Conservation (phyloP, 2,888 invertebrate genomes). For the Strigamia transsilvanica region DNA sequence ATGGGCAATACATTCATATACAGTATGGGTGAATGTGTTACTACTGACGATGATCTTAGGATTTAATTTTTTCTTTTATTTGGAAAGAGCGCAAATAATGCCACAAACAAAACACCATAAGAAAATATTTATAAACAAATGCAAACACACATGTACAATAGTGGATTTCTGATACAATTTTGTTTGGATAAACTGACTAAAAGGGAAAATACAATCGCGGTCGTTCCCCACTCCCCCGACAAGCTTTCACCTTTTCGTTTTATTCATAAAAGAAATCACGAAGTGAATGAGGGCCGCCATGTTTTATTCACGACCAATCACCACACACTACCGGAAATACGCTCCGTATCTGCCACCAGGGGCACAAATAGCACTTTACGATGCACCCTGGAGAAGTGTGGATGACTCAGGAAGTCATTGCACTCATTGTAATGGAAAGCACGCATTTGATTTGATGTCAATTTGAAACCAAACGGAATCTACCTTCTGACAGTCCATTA, state of each 20-base stretch:
- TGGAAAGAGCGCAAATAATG: no score
- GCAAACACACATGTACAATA: no score
- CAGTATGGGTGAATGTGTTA: no score
- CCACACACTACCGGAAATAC: background rate
- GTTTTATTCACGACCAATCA: background rate
- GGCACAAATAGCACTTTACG: background rate
- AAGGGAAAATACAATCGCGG: background rate
- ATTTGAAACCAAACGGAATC: background rate
- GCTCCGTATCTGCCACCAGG: background rate
- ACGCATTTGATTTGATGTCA: constrained; percentile 3
- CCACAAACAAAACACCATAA: no score
- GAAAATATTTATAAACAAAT: no score
- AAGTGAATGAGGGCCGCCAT: background rate
- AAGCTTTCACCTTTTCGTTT: background rate
- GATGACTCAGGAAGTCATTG: background rate
- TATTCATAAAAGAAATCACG: background rate
- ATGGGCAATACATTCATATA: no score
- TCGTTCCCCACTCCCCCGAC: no score
- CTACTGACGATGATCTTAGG: no score
- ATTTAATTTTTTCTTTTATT: no score
- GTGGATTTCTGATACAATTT: no score
- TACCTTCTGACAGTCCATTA: background rate
- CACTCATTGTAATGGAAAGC: background rate
- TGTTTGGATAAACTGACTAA: no score
- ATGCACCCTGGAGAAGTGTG: background rate